phyloP scores from a whole-genome alignment of 2,113 vertebrate species.

The Agapornis roseicollis region DNA sequence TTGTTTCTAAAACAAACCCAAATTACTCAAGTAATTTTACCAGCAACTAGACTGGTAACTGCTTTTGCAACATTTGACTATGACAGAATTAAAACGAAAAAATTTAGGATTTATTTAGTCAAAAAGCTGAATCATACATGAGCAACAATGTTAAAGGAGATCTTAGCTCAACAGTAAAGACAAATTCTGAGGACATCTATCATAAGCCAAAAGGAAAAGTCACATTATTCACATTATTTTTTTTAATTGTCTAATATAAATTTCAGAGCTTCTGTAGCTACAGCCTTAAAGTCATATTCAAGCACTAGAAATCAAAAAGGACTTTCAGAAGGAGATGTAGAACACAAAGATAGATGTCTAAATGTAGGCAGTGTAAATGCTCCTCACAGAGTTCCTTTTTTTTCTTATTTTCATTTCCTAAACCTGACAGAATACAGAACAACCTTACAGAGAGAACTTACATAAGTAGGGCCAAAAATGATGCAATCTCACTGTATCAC shows the following conservation, averaged over 20 bases:
- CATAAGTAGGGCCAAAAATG: not conserved
- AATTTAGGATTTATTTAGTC: not conserved
- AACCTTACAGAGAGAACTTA: not conserved
- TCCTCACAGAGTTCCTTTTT: not conserved
- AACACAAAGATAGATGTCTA: not conserved
- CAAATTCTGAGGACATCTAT: not conserved
- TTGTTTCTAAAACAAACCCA: not conserved
- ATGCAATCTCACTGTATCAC: not conserved
- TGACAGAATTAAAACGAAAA: not conserved
- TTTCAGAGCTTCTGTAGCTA: not conserved
- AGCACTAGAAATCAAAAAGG: not conserved
- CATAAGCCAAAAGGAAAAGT: not conserved
- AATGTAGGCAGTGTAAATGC: not conserved
- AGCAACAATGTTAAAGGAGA: not conserved
- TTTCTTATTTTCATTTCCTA: not conserved
- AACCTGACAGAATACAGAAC: not conserved
- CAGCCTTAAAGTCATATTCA: not conserved
- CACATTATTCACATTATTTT: not conserved
- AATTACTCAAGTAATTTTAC: not conserved
- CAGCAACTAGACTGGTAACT: not conserved
- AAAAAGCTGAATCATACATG: not conserved
- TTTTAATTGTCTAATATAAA: not conserved
- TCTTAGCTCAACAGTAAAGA: not conserved
- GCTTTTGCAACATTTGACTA: not conserved
- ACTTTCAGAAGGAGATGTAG: not conserved